phyloP scores from a whole-genome alignment of 2,888 invertebrate species.

The Eucera pruinosa region DNA sequence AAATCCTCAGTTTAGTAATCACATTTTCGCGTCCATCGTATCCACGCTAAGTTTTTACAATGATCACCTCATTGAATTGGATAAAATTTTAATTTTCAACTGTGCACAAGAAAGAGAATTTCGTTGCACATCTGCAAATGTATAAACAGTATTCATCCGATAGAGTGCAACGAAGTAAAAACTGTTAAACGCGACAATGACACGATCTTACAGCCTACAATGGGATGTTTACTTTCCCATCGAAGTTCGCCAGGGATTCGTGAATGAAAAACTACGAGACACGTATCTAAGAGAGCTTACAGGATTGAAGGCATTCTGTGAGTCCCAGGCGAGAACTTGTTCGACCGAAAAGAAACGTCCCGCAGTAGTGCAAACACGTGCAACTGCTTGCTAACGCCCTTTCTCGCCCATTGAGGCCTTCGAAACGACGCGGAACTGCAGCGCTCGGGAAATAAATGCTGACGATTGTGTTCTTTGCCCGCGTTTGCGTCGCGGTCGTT shows the following conservation, averaged over 20 bases:
- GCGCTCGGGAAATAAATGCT: slow-evolving; percentile 39
- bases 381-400: slow-evolving; percentile 61
- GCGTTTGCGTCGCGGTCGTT: background rate
- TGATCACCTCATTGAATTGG: background rate
- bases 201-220: slow-evolving; percentile 32
- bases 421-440: slow-evolving; percentile 38
- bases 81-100: background rate
- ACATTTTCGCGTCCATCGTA: no score
- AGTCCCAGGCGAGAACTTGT: slow-evolving; percentile 57
- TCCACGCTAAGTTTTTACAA: background rate
- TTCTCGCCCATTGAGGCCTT: slow-evolving; percentile 49
- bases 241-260: slow-evolving; percentile 46
- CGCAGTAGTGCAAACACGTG: slow-evolving; percentile 59
- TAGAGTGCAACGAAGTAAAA: slow-evolving; percentile 33
- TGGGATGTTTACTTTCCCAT: slow-evolving; percentile 64
- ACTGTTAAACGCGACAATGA: slow-evolving; percentile 58
- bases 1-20: no score
- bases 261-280: slow-evolving; percentile 50
- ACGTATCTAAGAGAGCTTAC: slow-evolving; percentile 61
- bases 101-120: background rate
- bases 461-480: slow-evolving; percentile 20
- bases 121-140: slow-evolving; percentile 8
- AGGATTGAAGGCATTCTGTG: slow-evolving; percentile 65
- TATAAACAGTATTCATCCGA: background rate
- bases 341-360: slow-evolving; percentile 61